Evolutionary conservation across 37 sponge, comb jelly and placozoan genomes (phyloP), one percentile per base, ranked within the genome.

Genomic region (Dysidea cf. avara): DNA sequence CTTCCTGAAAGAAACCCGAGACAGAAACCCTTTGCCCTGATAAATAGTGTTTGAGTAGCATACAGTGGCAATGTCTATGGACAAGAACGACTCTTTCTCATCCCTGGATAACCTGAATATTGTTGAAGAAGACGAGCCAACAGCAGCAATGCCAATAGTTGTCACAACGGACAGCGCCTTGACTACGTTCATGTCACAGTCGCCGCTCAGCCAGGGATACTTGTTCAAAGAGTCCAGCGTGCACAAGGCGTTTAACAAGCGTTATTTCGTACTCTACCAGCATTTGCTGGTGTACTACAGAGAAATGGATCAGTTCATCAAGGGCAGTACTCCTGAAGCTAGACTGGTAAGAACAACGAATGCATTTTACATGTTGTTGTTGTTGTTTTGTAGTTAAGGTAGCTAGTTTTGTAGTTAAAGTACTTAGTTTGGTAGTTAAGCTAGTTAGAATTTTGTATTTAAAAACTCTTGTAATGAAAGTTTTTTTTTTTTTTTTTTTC

Each of bases 191-290:
- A 56, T 56, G 58, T 26, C 29, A 12, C 29, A 22, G 13, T 56
- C 58, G 11, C 92, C 92, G 0, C 14, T 86, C n/a, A 25, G 18
- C 67, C 66, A 58, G n/a, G 87, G 92, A 18, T 73, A 74, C 68
- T 33, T 91, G 68, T 91, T 54, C 83, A 91, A 91, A 69, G 71
- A 91, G 66, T 53, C 78, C 14, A 72, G 71, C 69, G 0, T 53
- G 6, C 74, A 64, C 30, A 21, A 54, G 0, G 69, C 65, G 38
- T 91, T 84, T 63, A 80, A 91, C 83, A 86, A 78, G 70, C 71
- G 92, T 24, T 91, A 63, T 57, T 85, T 86, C 43, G 87, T 65
- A 17, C 92, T 91, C 69, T 91, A 64, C 39, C 74, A 68, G 22
- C 73, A 38, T 20, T 9, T 68, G 35, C 69, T 91, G 53, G 80